Conservation (phyloP, 1,140 invertebrate species). For the Papilio helenus region DNA sequence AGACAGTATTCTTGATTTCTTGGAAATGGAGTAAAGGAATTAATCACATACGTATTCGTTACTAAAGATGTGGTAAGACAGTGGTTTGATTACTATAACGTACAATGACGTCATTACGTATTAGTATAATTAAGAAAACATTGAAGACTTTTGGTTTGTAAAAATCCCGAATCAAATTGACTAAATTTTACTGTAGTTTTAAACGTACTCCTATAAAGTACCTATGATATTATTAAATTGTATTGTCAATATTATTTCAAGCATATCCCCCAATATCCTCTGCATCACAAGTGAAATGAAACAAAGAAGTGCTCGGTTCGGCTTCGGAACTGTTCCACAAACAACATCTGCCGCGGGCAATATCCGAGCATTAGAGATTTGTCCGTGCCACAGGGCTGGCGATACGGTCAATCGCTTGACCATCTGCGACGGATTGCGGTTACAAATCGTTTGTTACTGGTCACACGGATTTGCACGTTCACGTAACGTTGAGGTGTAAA, state of each 20-base stretch:
- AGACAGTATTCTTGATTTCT: conserved; percentile 11
- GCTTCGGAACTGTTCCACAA: conserved; percentile 45
- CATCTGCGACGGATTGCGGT: conserved; percentile 58
- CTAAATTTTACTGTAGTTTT: too few species aligned
- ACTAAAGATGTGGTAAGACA: not conserved
- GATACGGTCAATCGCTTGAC: conserved; percentile 64
- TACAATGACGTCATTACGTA: not conserved
- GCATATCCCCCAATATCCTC: not conserved
- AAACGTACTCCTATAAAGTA: too few species aligned
- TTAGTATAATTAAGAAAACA: not conserved
- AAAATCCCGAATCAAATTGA: not conserved
- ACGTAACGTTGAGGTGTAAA: not conserved
- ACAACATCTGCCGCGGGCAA: conserved; percentile 60
- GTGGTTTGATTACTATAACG: not conserved
- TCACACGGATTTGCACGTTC: conserved; percentile 51
- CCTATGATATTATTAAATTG: not conserved
- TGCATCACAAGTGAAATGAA: conserved; percentile 23
- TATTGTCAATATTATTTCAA: conserved; percentile 13
- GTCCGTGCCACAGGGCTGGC: conserved; percentile 52
- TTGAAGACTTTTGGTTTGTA: not conserved
- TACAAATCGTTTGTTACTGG: conserved; percentile 49
- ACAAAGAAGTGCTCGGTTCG: conserved; percentile 37
- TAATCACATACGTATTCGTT: not conserved
- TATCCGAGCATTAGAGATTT: conserved; percentile 61
- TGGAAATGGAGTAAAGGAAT: conserved; percentile 6